Evolutionary conservation across 53 echinoderm and acorn worm genomes (phyloP).

Genomic region (Crossaster papposus): DNA sequence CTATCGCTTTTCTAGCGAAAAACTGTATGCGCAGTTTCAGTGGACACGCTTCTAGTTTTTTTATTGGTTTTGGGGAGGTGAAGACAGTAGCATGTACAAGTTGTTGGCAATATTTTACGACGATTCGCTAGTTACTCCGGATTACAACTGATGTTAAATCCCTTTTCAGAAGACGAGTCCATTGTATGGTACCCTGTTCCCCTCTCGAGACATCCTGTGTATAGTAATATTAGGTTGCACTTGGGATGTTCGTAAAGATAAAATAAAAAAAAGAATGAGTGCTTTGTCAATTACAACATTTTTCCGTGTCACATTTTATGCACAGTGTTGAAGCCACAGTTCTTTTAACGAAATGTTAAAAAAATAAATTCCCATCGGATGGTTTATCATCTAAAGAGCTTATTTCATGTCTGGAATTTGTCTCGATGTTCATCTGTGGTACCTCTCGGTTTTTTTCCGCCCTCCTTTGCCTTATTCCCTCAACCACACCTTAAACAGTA

Average conservation of each 20-base stretch:
- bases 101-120: not conserved
- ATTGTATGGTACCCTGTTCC: not conserved
- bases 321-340: conserved; percentile 54
- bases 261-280: conserved; percentile 32
- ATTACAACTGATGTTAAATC: not conserved
- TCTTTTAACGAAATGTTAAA: conserved; percentile 40
- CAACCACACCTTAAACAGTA: not conserved
- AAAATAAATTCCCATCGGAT: not conserved
- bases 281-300: conserved; percentile 47
- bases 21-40: too few species aligned
- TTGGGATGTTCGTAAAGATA: conserved; percentile 48
- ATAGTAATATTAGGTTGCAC: conserved; percentile 38
- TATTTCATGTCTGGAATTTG: not conserved
- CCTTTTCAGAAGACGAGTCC: not conserved
- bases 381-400: not conserved
- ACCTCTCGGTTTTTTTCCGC: not conserved
- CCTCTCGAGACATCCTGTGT: conserved; percentile 20
- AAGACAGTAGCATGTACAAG: not conserved
- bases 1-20: too few species aligned
- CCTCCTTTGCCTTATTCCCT: not conserved
- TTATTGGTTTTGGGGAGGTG: not conserved
- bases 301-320: conserved; percentile 59
- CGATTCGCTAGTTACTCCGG: not conserved
- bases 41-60: too few species aligned
- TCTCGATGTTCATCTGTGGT: not conserved